Evolutionary conservation across 2,888 invertebrate genomes (phyloP).

Genomic region (Leucozona laternaria): DNA sequence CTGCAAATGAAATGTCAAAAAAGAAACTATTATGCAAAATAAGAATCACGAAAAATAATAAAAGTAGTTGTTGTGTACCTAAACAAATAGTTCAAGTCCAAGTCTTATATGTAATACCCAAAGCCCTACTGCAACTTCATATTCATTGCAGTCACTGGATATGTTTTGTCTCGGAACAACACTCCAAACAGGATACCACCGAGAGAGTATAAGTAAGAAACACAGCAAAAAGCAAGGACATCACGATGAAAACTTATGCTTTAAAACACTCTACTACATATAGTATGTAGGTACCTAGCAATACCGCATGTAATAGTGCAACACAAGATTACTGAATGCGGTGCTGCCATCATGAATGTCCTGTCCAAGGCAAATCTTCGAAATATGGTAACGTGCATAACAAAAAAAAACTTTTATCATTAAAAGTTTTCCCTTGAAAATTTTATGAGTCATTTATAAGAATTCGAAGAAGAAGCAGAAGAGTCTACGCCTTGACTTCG

Average conservation of each 20-base stretch:
- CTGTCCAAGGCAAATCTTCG: constrained; percentile 66
- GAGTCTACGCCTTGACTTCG: constrained; percentile 2
- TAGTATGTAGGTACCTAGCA: neutral
- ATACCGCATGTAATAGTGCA: constrained; percentile 8
- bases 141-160: neutral
- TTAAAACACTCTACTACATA: neutral
- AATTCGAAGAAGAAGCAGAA: constrained; percentile 44
- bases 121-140: neutral
- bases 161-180: constrained; percentile 1
- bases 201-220: neutral
- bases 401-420: constrained; percentile 67
- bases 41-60: constrained; percentile 7
- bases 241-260: constrained; percentile 29
- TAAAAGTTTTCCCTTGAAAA: constrained; percentile 73
- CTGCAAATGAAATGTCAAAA: constrained; percentile 27
- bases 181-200: neutral
- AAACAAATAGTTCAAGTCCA: neutral
- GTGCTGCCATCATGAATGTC: constrained; percentile 47
- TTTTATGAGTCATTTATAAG: constrained; percentile 72
- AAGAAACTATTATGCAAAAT: constrained; percentile 9
- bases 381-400: constrained; percentile 52
- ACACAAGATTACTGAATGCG: constrained; percentile 7
- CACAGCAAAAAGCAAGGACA: constrained; percentile 5
- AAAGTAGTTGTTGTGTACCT: neutral
- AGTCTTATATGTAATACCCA: neutral